These are phyloP conservation scores for Machimus rusticus DNA, from an alignment of 2,888 invertebrate genomes.

Conservation along the genomic window DNA sequence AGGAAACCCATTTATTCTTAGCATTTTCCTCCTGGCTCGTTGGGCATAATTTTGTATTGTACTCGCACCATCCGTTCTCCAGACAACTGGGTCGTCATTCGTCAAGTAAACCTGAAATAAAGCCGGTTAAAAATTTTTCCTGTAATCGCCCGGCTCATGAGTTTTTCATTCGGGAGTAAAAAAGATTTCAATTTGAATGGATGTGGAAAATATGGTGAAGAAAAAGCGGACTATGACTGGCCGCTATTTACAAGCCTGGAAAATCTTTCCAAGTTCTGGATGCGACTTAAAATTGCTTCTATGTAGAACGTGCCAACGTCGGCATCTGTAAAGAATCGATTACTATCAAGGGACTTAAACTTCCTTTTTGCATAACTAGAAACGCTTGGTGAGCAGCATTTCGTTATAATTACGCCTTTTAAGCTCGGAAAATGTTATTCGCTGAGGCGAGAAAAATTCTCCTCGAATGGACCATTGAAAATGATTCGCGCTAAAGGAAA, in stretches of 20 bases:
- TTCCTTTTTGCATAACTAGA: not conserved
- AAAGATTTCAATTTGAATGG: not conserved
- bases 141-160: not conserved
- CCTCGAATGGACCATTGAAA: not conserved
- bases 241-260: not conserved
- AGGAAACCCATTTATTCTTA: not conserved
- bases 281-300: not conserved
- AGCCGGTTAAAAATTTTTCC: not conserved
- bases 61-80: not conserved
- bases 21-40: not conserved
- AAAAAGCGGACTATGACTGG: not conserved
- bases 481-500: not conserved
- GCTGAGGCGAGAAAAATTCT: not conserved
- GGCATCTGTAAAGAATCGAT: not conserved
- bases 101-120: not conserved
- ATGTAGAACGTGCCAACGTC: not conserved
- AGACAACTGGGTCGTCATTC: not conserved
- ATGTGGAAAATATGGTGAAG: not conserved
- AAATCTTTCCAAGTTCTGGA: not conserved
- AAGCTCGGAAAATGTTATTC: not conserved
- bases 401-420: not conserved
- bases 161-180: not conserved
- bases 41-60: not conserved
- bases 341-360: not conserved
- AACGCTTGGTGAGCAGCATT: not conserved